Conservation (phyloP, 2,888 invertebrate genomes). For the Brenthis ino region DNA sequence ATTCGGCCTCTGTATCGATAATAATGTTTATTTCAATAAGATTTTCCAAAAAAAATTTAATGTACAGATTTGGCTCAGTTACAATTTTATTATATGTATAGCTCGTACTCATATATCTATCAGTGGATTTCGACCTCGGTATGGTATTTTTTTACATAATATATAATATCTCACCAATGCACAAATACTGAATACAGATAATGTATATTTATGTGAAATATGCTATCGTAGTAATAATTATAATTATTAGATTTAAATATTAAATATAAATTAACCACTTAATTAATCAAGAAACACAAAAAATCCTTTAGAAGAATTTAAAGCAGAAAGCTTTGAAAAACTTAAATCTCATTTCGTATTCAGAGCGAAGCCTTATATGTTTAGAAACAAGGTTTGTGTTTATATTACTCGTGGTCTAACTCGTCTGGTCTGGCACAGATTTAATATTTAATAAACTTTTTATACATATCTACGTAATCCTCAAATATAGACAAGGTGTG, state of each 20-base stretch:
- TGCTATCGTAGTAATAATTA: no score
- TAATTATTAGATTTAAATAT: neutral
- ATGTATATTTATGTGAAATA: no score
- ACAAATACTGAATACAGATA: no score
- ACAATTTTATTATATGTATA: no score
- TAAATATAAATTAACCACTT: neutral
- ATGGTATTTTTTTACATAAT: no score
- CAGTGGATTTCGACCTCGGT: no score
- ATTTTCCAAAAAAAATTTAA: no score
- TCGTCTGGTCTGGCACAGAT: constrained; percentile 4
- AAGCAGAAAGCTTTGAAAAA: constrained; percentile 7
- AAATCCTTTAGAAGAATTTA: constrained; percentile 1
- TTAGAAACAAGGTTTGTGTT: constrained; percentile 15
- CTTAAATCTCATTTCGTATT: constrained; percentile 13
- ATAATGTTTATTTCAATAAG: no score
- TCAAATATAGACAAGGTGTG: constrained; percentile 11
- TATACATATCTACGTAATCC: constrained; percentile 9
- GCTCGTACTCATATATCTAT: no score
- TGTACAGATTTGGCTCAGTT: no score
- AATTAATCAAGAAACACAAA: neutral
- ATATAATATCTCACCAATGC: no score
- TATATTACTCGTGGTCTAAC: constrained; percentile 1
- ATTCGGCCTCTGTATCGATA: no score
- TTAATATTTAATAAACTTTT: constrained; percentile 22
- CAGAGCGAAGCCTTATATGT: constrained; percentile 10